Evolutionary conservation across 2,113 vertebrate species (phyloP).

Genomic region (Barbus barbus): DNA sequence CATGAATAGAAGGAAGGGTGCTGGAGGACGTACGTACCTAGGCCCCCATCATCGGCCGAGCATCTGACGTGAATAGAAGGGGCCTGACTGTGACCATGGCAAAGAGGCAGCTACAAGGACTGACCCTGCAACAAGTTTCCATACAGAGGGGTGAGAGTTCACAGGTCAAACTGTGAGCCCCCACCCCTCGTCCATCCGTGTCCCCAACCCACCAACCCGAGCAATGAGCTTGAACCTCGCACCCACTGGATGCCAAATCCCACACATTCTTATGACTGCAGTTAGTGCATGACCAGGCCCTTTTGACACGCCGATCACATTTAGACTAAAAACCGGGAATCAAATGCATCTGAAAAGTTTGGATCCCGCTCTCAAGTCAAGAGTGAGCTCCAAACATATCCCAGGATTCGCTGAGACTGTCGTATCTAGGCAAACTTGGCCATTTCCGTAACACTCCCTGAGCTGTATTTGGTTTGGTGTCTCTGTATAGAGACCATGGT

Average conservation of each 20-base stretch:
- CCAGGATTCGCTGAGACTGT: not conserved
- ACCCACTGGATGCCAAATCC: not conserved
- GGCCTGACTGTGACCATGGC: constrained; percentile 92
- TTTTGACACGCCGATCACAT: not conserved
- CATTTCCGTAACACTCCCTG: not conserved
- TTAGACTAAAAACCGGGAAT: not conserved
- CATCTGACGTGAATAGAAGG: constrained; percentile 87
- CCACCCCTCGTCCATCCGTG: constrained; percentile 80
- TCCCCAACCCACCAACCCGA: constrained; percentile 8
- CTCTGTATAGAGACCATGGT: not conserved
- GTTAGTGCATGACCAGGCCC: not conserved
- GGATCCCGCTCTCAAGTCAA: not conserved
- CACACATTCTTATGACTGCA: not conserved
- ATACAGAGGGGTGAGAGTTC: constrained; percentile 96
- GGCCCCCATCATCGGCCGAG: constrained; percentile 83
- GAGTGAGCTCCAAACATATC: not conserved
- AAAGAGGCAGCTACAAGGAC: constrained; percentile 95
- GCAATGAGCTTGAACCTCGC: not conserved
- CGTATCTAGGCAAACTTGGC: not conserved
- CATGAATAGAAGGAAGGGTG: constrained; percentile 57
- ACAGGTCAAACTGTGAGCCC: constrained; percentile 93
- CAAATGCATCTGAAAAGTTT: not conserved
- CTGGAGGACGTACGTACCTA: constrained; percentile 85
- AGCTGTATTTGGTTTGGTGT: not conserved
- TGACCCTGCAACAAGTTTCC: constrained; percentile 96